Evolutionary conservation across 2,797 vertebrate genomes (phyloP), one percentile per base, ranked within the genome.

Genomic region (Pangasius larnaudii): DNA sequence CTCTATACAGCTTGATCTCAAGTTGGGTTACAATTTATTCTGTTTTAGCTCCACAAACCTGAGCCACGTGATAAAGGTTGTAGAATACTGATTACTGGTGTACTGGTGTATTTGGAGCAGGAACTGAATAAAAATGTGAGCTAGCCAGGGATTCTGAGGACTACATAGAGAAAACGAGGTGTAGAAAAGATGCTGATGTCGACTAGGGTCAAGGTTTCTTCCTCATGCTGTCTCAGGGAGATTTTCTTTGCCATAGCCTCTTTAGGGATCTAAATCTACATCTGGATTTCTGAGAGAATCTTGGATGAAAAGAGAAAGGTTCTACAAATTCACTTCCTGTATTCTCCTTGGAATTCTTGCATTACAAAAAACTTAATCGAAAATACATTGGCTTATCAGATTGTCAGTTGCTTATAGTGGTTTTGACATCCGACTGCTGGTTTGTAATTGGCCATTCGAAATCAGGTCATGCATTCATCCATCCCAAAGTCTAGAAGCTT

Each of bases 1-100:
- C 51, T 58, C 51, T 27, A 0, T 63, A n/a, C 16, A n/a, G 39
- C 58, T 82, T 46, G 14, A n/a, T n/a, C 39, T 82, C 24, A n/a
- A 30, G 39, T 63, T 27, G 16, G 53, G 39, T 82, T 63, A 18
- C 24, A 81, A 10, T 63, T 63, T 82, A 63, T 82, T 82, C 58
- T 9, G 6, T 63, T 61, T 63, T 82, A 81, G 6, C 22, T 39
- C 42, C 61, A 59, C 61, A 49, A 18, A 63, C 39, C 80, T 82
- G 80, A 82, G 59, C 39, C 24, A 46, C 14, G 80, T 82, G 14
- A 82, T n/a, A 82, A 63, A 63, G 27, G 24, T 65, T 65, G 58
- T 63, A n/a, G 58, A 82, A 42, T 82, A 42, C 33, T 61, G 27
- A 82, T 61, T 10, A 30, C 36, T 46, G 16, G 22, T 19, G 36